A percentile compares a stretch with the other conserved stretches of the same genome.
Evolutionary conservation across 2,888 invertebrate genomes (phyloP).

Genomic region (Nemotelus pantherinus): DNA sequence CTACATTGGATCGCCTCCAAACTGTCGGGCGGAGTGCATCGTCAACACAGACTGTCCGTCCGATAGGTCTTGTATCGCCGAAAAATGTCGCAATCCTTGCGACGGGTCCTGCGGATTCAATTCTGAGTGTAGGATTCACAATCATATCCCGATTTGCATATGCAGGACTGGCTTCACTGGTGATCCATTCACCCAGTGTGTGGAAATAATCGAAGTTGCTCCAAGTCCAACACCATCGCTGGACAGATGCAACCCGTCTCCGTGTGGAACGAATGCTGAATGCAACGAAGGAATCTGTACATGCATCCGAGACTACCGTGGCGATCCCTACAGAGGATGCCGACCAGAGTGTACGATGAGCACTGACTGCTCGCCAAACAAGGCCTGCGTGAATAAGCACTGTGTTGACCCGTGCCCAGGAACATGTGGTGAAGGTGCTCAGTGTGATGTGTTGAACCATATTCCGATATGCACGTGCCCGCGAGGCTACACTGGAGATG

Average conservation of each 20-base stretch:
- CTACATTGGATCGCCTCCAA: slow-evolving; percentile 76
- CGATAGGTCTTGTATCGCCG: slow-evolving; percentile 74
- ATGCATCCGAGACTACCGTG: slow-evolving; percentile 71
- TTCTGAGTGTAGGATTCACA: slow-evolving; percentile 75
- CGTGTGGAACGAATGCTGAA: slow-evolving; percentile 79
- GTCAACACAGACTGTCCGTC: slow-evolving; percentile 74
- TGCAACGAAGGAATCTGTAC: slow-evolving; percentile 75
- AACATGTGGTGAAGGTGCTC: slow-evolving; percentile 76
- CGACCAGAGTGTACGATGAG: slow-evolving; percentile 79
- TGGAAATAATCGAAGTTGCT: slow-evolving; percentile 63
- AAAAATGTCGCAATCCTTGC: slow-evolving; percentile 78
- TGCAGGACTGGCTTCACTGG: slow-evolving; percentile 72
- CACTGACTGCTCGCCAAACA: slow-evolving; percentile 74
- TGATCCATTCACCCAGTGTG: slow-evolving; percentile 73
- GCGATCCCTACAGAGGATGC: slow-evolving; percentile 73
- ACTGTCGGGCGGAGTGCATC: slow-evolving; percentile 73
- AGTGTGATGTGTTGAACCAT: slow-evolving; percentile 78
- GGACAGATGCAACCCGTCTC: slow-evolving; percentile 78
- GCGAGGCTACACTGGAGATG: slow-evolving; percentile 73
- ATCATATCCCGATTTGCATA: slow-evolving; percentile 75
- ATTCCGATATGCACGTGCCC: slow-evolving; percentile 78
- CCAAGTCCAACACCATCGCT: slow-evolving; percentile 70
- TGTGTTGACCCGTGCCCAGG: slow-evolving; percentile 80
- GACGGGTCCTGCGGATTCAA: slow-evolving; percentile 77
- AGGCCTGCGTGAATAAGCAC: slow-evolving; percentile 77